Base-by-base conservation (phyloP, 2,113 vertebrate species). In the Mustelus asterias region DNA sequence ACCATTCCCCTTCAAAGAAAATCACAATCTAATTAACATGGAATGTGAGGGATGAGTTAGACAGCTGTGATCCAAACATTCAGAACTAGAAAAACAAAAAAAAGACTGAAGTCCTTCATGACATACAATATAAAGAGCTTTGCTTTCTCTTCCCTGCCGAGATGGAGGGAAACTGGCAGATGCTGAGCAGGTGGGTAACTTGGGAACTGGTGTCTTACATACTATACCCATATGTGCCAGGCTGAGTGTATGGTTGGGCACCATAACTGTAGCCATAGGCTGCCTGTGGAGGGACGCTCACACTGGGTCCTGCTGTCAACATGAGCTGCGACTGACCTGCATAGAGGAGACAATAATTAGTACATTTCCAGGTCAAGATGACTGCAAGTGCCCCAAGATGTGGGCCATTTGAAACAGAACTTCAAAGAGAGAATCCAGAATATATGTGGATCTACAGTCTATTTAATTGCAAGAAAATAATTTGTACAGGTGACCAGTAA, bases 251-350 rank as follows among this genome's bases (percentile, higher is more conserved):
- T 95, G 97, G 98, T 96, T 98, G 98, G 41, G 94, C 94, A 0
- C 98, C 98, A 97, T 99, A 99, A 96, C 99, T 98, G 37, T 99
- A 99, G 97, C 98, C 98, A 41, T 99, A 99, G 94, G 98, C 97
- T 97, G 98, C 99, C 97, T 99, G 99, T 0, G 99, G 98, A 96
- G 99, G 97, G 96, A 99, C 99, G 2, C 98, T 97, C 0, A 99
- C 99, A 65, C 98, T 99, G 97, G 99, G 99, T 96, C 99, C 99
- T 0, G 99, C 99, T 95, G 99, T 99, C 97, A 99, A 97, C 99
- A 99, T 99, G 90, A 99, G 97, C 97, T 99, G 99, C 3, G 99
- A 99, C 96, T 99, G 98, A 97, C 99, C 99, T 99, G 97, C 41
- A 96, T 80, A 63, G 96, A 5, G 96, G 22, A 85, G 1, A 29